Evolutionary conservation across 2,113 vertebrate genomes (phyloP).

Genomic region (Stegostoma tigrinum): DNA sequence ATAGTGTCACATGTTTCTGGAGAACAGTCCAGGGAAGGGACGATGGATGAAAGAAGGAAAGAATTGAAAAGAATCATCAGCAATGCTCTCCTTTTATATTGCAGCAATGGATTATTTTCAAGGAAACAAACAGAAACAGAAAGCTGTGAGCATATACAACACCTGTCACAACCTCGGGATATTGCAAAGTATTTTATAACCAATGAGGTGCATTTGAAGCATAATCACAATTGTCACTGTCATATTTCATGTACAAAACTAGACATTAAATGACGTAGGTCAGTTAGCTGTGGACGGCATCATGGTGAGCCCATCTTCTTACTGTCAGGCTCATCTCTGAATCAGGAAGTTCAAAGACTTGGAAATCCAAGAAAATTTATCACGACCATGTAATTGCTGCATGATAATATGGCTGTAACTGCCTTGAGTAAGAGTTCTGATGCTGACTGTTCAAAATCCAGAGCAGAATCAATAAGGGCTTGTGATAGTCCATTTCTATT

Average conservation of each 20-base stretch:
- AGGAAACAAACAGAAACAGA: neutral
- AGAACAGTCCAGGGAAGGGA: neutral
- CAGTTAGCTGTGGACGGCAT: too few relatives aligned
- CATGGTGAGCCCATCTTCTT: neutral
- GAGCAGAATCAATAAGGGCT: neutral
- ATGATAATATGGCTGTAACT: neutral
- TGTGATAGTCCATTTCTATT: neutral
- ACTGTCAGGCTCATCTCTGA: neutral
- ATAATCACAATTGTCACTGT: neutral
- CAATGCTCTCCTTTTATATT: neutral
- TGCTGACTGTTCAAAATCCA: neutral
- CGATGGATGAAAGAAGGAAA: neutral
- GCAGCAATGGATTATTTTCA: neutral
- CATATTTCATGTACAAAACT: neutral
- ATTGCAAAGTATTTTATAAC: neutral
- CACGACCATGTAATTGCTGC: neutral
- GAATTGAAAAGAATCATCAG: too few relatives aligned
- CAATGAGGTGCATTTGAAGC: neutral
- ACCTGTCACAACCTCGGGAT: neutral
- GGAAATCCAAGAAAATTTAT: neutral
- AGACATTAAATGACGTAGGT: neutral
- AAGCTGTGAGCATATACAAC: neutral
- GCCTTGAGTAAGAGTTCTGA: neutral
- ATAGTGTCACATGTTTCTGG: neutral
- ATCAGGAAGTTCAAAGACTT: neutral